Conservation (phyloP, 2,888 invertebrate genomes). For the Ferrisia virgata region DNA sequence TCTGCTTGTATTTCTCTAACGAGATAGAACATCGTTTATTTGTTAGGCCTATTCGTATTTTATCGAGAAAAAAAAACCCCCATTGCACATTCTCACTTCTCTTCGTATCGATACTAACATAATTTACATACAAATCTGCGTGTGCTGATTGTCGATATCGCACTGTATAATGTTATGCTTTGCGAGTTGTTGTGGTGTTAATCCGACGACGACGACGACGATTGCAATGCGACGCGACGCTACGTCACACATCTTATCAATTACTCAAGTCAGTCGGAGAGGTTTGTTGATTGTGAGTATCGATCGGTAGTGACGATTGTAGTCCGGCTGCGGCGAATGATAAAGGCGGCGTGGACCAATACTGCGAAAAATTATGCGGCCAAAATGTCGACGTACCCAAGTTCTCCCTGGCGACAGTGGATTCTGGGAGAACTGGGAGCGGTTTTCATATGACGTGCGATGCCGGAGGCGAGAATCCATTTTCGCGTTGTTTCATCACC, state of each 20-base stretch:
- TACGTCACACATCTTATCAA: not conserved
- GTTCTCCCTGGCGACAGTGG: slow-evolving; percentile 47
- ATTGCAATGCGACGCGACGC: too few relatives aligned
- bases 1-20: too few relatives aligned
- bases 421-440: slow-evolving; percentile 69
- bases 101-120: too few relatives aligned
- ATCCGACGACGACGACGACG: not conserved
- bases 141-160: too few relatives aligned
- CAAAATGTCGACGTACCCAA: slow-evolving; percentile 38
- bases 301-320: slow-evolving; percentile 19
- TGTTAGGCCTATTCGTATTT: too few relatives aligned
- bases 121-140: too few relatives aligned
- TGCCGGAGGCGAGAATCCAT: slow-evolving; percentile 51
- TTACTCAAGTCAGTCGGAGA: slow-evolving; percentile 38
- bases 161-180: too few relatives aligned
- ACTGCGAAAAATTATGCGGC: slow-evolving; percentile 48
- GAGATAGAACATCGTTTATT: too few relatives aligned
- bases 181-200: not conserved
- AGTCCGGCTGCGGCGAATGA: slow-evolving; percentile 46
- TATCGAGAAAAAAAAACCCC: too few relatives aligned
- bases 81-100: too few relatives aligned
- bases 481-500: slow-evolving; percentile 38
- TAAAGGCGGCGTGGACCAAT: slow-evolving; percentile 40
- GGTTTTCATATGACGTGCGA: slow-evolving; percentile 79
- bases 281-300: not conserved